Base-by-base conservation (phyloP, 2,797 vertebrate genomes). In the Danio tinwini region DNA sequence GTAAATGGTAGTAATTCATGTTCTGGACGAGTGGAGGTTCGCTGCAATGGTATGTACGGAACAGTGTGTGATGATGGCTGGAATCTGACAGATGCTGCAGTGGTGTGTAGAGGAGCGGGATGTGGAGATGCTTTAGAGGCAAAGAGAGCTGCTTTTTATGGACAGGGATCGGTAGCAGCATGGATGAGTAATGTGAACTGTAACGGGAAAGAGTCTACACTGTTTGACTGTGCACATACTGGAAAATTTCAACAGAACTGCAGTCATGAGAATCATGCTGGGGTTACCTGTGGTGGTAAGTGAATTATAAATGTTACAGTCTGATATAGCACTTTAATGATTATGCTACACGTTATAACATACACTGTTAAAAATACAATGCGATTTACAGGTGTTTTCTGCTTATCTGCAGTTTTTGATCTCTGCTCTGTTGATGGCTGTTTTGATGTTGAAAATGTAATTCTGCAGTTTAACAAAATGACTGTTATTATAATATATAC, bases 51-150 rank as follows among this genome's bases (percentile, higher is more conserved):
- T 0, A 2, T 0, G 0, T 47, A 19, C 17, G 70, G 70, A 73
- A 73, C 70, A 73, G 70, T 73, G 19, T 73, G 40, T 58, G 42
- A 47, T 17, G 42, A 59, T 37, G 1, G 0, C 42, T 73, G 71
- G 71, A 55, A 59, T 73, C 0, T 3, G 2, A 0, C 9, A 59
- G 70, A 59, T 3, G 55, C 71, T 59, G 29, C 29, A 29, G 29
- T 29, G 29, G 29, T 29, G 29, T 29, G 29, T 29, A 29, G 29
- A 29, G 29, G 55, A 11, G 11, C 50, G 5, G 72, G 7, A 1
- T 74, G 56, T 74, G 72, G 72, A 10, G 0, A 69, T 29, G 86
- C 78, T 6, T 0, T 86, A 0, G 78, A 82, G 85, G 85, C 82
- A 16, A 81, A 42, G 5, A 10, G 58, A 13, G 74, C 0, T 9